phyloP scores from a whole-genome alignment of 2,888 invertebrate genomes.

The Fragum sueziense region DNA sequence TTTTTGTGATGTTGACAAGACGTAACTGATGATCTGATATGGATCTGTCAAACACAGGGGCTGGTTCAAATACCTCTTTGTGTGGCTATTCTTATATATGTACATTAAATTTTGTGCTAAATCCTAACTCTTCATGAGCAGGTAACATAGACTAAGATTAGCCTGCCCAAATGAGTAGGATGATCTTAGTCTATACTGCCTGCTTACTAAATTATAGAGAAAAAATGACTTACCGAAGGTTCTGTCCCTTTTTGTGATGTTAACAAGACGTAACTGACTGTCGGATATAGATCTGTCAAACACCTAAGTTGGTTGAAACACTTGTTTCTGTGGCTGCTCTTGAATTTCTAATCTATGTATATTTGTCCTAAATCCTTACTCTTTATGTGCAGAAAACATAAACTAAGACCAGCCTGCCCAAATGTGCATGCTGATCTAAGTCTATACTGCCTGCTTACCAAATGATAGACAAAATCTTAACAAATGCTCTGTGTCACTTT shows the following conservation, averaged over 20 bases:
- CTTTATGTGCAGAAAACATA: too few relatives aligned
- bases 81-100: constrained; percentile 58
- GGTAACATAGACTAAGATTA: too few relatives aligned
- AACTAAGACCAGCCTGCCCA: too few relatives aligned
- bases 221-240: constrained; percentile 90
- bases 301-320: constrained; percentile 65
- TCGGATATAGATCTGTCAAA: constrained; percentile 66
- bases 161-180: too few relatives aligned
- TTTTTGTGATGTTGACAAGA: constrained; percentile 83
- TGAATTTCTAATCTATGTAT: too few relatives aligned
- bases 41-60: constrained; percentile 65
- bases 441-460: too few relatives aligned
- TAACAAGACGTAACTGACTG: constrained; percentile 86
- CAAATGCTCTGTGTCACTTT: constrained; percentile 91
- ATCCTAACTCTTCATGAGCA: too few relatives aligned
- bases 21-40: constrained; percentile 85
- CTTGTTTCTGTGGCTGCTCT: constrained; percentile 56
- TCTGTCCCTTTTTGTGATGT: constrained; percentile 86
- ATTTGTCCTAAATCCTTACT: too few relatives aligned
- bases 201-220: too few relatives aligned
- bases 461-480: constrained; percentile 85
- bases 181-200: too few relatives aligned
- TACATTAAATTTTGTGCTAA: too few relatives aligned
- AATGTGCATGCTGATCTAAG: too few relatives aligned
- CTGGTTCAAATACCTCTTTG: constrained; percentile 59